Conservation (phyloP, 2,888 invertebrate genomes). For the Theretra japonica region DNA sequence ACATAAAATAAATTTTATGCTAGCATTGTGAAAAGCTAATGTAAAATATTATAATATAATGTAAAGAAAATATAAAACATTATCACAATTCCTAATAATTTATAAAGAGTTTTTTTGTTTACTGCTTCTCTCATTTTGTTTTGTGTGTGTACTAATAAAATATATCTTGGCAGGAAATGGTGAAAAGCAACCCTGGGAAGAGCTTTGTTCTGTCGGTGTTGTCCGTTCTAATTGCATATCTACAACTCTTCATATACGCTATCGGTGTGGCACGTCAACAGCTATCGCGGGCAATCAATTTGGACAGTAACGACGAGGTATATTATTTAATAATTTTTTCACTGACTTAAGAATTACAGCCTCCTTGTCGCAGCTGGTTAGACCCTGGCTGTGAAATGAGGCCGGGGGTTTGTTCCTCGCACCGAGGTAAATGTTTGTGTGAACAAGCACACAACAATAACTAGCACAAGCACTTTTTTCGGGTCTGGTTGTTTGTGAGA, state of each 20-base stretch:
- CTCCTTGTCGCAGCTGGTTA: too few species aligned
- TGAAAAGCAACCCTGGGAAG: conserved; percentile 36
- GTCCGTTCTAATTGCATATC: conserved; percentile 46
- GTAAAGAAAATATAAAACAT: too few species aligned
- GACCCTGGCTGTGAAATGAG: too few species aligned
- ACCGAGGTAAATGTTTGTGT: too few species aligned
- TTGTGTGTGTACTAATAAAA: neutral
- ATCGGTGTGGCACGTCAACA: conserved; percentile 40
- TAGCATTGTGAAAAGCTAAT: neutral
- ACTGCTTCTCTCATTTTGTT: too few species aligned
- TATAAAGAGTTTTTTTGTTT: too few species aligned
- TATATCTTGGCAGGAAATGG: conserved; percentile 43
- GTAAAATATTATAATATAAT: neutral
- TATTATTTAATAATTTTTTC: neutral
- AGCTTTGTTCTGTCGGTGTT: conserved; percentile 51
- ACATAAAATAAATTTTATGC: neutral
- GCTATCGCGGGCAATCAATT: conserved; percentile 41
- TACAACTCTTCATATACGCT: conserved; percentile 44
- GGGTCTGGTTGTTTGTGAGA: neutral
- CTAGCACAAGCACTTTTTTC: too few species aligned
- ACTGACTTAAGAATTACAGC: neutral
- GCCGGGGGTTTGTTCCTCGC: too few species aligned
- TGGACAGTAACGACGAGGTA: conserved; percentile 51
- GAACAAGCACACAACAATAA: too few species aligned
- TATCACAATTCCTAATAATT: too few species aligned